phyloP scores from a whole-genome alignment of 1,140 invertebrate genomes.

The Thrips palmi region DNA sequence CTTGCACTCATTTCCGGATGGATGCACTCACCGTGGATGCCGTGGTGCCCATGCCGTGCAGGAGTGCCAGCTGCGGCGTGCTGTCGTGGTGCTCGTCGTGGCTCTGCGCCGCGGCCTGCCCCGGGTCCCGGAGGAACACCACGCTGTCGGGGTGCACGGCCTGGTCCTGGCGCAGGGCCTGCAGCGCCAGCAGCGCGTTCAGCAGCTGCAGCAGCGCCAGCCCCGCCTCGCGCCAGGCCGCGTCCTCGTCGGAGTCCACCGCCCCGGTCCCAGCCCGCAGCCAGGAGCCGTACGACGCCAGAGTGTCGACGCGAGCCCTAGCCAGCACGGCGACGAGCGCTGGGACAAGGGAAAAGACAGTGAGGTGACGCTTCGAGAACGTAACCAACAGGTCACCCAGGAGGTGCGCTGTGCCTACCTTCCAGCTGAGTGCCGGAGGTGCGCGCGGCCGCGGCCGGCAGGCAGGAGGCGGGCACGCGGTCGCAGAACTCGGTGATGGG shows the following conservation, averaged over 20 bases:
- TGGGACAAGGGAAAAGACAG: slow-evolving; percentile 24
- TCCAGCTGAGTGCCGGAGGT: too few species aligned
- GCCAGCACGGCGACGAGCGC: slow-evolving; percentile 56
- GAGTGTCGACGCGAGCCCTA: slow-evolving; percentile 43
- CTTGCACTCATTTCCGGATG: too few species aligned
- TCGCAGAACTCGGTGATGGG: slow-evolving; percentile 63
- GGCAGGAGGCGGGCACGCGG: slow-evolving; percentile 42
- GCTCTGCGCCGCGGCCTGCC: too few species aligned
- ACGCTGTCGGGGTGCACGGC: slow-evolving; percentile 15
- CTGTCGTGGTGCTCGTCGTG: too few species aligned
- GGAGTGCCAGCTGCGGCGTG: too few species aligned
- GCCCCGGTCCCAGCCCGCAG: slow-evolving; percentile 20
- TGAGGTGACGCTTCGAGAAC: too few species aligned
- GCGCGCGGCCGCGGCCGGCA: too few species aligned
- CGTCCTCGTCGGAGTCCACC: slow-evolving; percentile 23
- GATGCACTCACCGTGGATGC: too few species aligned
- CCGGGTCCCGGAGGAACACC: neutral
- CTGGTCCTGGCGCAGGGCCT: slow-evolving; percentile 65
- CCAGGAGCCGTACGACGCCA: slow-evolving; percentile 14
- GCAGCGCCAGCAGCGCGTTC: slow-evolving; percentile 61
- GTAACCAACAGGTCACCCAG: too few species aligned
- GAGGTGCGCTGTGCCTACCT: too few species aligned
- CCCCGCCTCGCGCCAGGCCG: slow-evolving; percentile 29
- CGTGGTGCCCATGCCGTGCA: too few species aligned
- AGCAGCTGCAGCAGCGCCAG: slow-evolving; percentile 65